Evolutionary conservation across 2,797 vertebrate genomes (phyloP), one percentile per base, ranked within the genome.

Genomic region (Lemur catta): DNA sequence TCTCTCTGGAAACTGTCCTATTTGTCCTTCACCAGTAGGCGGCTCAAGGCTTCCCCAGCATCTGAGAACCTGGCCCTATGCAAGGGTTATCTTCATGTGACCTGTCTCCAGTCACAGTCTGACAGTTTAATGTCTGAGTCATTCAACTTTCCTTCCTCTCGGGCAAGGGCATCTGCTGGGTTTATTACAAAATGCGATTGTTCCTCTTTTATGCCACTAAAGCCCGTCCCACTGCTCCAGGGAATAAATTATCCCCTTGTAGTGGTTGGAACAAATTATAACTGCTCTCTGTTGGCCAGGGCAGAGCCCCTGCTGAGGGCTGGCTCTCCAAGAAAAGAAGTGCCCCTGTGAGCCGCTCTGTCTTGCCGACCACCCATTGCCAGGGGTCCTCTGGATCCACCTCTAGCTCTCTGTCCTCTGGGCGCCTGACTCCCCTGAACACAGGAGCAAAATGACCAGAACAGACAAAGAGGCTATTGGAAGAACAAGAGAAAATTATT

Each of bases 41-140:
- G 65, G 43, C 63, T 69, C 52, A 84, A 41, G 28, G 35, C 74
- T 80, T 52, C 46, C 59, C 71, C 48, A 59, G 81, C 63, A 80
- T 86, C 63, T 9, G 55, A 71, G 14, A 91, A 84, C 24, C 35
- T n/a, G 78, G 35, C 55, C 38, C 46, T 75, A 1, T 22, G 41
- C 61, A 22, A 88, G 72, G 63, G 46, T 72, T 89, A 12, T 50
- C 67, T 94, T 91, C 89, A 46, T 79, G 61, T 93, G 91, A 91
- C 78, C 95, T 38, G 41, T 81, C 38, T 92, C n/a, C 38, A 50
- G 50, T 71, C 38, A 61, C 33, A 35, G 38, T 72, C 33, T 91
- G 93, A 95, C 86, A 84, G 59, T 38, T 91, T 81, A 95, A 89
- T 87, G 79, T 59, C 48, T 4, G 48, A 89, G 71, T 94, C 90